Percentiles rank a stretch among this genome's conserved stretches.
These are phyloP conservation scores for Panagrolaimus sp. DNA, from an alignment of 1,140 invertebrate species.

Conservation along the genomic window DNA sequence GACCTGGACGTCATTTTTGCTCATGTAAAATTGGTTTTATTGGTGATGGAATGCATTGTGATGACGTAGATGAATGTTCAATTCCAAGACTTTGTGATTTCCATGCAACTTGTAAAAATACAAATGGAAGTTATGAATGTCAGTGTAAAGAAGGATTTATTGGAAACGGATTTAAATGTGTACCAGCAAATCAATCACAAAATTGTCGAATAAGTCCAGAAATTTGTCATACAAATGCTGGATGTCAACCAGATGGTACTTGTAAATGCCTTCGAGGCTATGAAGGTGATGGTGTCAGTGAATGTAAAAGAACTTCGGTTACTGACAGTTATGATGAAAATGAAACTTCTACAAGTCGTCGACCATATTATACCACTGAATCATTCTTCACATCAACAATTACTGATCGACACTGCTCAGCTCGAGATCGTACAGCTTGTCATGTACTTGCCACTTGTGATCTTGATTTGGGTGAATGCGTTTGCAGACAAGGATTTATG, in stretches of 20 bases:
- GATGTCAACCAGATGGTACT: slow-evolving; percentile 30
- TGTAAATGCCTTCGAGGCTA: slow-evolving; percentile 36
- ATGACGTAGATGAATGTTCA: slow-evolving; percentile 88
- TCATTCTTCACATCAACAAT: slow-evolving; percentile 2
- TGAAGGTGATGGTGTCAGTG: slow-evolving; percentile 40
- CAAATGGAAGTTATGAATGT: slow-evolving; percentile 86
- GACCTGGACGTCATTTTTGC: slow-evolving; percentile 44
- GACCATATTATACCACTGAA: neutral
- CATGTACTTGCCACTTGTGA: slow-evolving; percentile 45
- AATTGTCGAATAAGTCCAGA: slow-evolving; percentile 32
- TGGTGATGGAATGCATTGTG: slow-evolving; percentile 51
- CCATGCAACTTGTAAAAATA: slow-evolving; percentile 92
- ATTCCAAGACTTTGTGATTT: slow-evolving; percentile 83
- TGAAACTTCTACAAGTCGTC: neutral
- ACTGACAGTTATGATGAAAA: neutral
- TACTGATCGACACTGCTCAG: slow-evolving; percentile 11
- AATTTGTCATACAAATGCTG: slow-evolving; percentile 39
- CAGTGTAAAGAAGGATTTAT: slow-evolving; percentile 86
- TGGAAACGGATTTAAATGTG: slow-evolving; percentile 69
- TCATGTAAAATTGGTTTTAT: slow-evolving; percentile 48
- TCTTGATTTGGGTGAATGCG: slow-evolving; percentile 27
- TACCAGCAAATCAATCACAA: slow-evolving; percentile 7
- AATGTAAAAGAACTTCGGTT: slow-evolving; percentile 18
- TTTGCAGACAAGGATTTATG: slow-evolving; percentile 41
- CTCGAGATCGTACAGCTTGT: slow-evolving; percentile 27